Percentiles rank a stretch among this genome's conserved stretches.
phyloP scores from a whole-genome alignment of 2,113 vertebrate genomes.

The Lutjanus erythropterus region DNA sequence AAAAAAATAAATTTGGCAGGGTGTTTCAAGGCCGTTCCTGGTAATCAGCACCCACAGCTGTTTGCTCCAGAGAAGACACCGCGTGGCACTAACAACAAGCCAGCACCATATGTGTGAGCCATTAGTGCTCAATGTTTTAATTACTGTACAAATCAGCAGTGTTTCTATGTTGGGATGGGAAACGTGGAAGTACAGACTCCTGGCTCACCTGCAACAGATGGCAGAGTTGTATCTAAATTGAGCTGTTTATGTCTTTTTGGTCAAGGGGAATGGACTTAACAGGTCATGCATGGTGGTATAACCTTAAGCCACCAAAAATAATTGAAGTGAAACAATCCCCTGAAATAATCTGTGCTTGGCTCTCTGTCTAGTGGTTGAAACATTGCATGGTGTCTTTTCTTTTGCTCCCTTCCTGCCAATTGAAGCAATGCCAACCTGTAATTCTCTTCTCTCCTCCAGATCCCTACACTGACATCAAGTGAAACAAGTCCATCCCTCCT shows the following conservation, averaged over 20 bases:
- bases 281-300: constrained; percentile 11
- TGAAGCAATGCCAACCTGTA: constrained; percentile 79
- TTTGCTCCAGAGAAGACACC: constrained; percentile 60
- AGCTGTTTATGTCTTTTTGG: constrained; percentile 42
- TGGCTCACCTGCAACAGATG: constrained; percentile 65
- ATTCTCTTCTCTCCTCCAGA: constrained; percentile 74
- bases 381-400: constrained; percentile 56
- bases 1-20: constrained; percentile 9
- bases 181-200: constrained; percentile 17
- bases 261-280: constrained; percentile 18
- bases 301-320: constrained; percentile 45
- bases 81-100: constrained; percentile 46
- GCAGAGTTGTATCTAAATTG: constrained; percentile 17
- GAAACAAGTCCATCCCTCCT: constrained; percentile 81
- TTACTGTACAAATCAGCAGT: constrained; percentile 67
- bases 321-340: constrained; percentile 64
- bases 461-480: constrained; percentile 77
- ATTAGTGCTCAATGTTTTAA: constrained; percentile 71
- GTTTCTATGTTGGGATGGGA: constrained; percentile 33
- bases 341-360: constrained; percentile 56
- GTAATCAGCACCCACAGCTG: constrained; percentile 68
- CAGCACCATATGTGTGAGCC: constrained; percentile 66
- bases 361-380: constrained; percentile 46
- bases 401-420: constrained; percentile 65
- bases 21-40: constrained; percentile 51